Percentiles rank a stretch among this genome's conserved stretches.
Evolutionary conservation across 2,113 vertebrate species (phyloP).

Genomic region (Hippolais icterina): DNA sequence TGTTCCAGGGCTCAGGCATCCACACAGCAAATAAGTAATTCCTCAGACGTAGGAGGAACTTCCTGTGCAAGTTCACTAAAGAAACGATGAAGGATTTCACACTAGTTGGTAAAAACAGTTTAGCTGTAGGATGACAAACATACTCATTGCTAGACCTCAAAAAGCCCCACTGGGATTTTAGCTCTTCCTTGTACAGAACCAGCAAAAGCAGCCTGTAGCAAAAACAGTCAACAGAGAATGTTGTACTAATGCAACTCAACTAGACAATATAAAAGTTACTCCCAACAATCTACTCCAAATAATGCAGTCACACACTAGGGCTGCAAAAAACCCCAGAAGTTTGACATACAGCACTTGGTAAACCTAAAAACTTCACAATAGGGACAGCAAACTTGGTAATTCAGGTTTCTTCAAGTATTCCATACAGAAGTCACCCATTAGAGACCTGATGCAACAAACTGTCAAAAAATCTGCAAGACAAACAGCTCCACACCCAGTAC

Average conservation of each 20-base stretch:
- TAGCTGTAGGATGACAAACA: background rate
- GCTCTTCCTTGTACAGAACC: background rate
- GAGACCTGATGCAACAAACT: background rate
- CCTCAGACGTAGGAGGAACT: background rate
- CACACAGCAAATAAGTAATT: background rate
- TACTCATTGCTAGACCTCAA: background rate
- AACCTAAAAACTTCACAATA: background rate
- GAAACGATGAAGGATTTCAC: background rate
- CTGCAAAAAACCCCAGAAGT: background rate
- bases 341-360: background rate
- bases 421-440: background rate
- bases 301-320: background rate
- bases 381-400: background rate
- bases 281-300: background rate
- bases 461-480: background rate
- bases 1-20: background rate
- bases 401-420: background rate
- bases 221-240: background rate
- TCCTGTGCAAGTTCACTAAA: background rate
- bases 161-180: background rate
- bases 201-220: background rate
- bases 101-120: background rate
- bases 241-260: background rate
- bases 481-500: background rate
- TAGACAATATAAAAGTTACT: background rate